Percentiles rank a stretch among this genome's conserved stretches.
Evolutionary conservation across 2,888 invertebrate genomes (phyloP).

Genomic region (Ariolimax columbianus): DNA sequence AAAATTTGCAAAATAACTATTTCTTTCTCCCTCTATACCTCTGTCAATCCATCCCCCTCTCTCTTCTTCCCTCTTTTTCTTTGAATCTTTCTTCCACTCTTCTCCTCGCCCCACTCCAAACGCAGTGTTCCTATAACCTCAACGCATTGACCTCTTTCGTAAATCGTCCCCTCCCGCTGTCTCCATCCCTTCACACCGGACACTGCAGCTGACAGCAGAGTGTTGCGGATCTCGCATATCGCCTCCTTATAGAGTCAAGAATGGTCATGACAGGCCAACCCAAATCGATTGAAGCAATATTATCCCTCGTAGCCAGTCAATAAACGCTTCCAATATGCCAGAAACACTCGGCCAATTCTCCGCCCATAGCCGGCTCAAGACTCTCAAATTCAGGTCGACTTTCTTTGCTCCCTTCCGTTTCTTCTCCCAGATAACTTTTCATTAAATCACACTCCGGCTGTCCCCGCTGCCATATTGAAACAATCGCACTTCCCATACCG

Average conservation of each 20-base stretch:
- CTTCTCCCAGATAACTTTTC: conserved; percentile 46
- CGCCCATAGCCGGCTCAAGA: conserved; percentile 19
- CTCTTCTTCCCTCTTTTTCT: not conserved
- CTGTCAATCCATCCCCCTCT: no score
- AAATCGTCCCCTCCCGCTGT: conserved; percentile 3
- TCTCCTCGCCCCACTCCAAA: not conserved
- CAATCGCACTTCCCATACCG: conserved; percentile 49
- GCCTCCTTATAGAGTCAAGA: conserved; percentile 29
- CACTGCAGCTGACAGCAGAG: not conserved
- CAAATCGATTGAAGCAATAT: conserved; percentile 51
- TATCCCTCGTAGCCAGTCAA: conserved; percentile 47
- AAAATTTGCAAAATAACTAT: no score
- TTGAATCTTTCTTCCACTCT: not conserved
- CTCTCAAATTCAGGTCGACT: conserved; percentile 36
- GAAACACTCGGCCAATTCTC: conserved; percentile 47
- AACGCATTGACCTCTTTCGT: not conserved
- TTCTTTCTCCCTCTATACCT: no score
- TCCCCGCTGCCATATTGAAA: conserved; percentile 48
- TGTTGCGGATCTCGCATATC: conserved; percentile 22
- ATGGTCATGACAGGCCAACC: conserved; percentile 32
- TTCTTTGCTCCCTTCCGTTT: conserved; percentile 31
- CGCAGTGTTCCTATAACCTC: no score
- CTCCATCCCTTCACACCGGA: no score
- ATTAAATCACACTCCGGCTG: conserved; percentile 50
- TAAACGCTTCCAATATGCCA: conserved; percentile 50